A percentile compares a stretch with the other conserved stretches of the same genome.
Evolutionary conservation across 1,140 invertebrate genomes (phyloP).

Genomic region (Trichoplusia ni): DNA sequence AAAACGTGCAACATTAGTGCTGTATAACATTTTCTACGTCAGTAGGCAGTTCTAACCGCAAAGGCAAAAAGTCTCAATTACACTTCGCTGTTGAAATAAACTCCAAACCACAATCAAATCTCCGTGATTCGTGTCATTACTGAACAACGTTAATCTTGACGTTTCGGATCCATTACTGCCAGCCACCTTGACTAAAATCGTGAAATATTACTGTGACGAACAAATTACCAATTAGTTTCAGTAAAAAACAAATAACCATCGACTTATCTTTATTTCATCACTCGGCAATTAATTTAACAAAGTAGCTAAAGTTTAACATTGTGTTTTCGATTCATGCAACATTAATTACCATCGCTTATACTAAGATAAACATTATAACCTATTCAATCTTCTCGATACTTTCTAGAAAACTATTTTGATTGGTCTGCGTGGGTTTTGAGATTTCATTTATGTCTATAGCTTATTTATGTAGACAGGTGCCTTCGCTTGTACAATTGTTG

Average conservation of each 20-base stretch:
- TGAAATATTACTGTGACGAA: neutral
- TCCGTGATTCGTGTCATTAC: conserved; percentile 7
- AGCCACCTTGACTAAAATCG: conserved; percentile 1
- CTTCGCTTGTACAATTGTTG: conserved; percentile 16
- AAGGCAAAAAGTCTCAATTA: neutral
- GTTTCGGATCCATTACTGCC: too few species aligned
- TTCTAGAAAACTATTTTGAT: too few species aligned
- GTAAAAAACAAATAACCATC: neutral
- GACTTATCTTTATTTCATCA: neutral
- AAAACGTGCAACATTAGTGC: neutral
- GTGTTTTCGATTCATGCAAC: too few species aligned
- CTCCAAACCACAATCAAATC: conserved; percentile 9
- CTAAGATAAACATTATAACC: too few species aligned
- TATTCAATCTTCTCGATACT: too few species aligned
- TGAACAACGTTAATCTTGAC: conserved; percentile 4
- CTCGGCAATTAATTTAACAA: too few species aligned
- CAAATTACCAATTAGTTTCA: neutral
- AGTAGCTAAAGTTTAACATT: too few species aligned
- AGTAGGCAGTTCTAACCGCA: conserved; percentile 13
- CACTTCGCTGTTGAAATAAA: conserved; percentile 7
- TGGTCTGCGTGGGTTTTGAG: too few species aligned
- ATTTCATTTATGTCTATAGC: neutral
- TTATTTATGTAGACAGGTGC: neutral
- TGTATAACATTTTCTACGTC: conserved; percentile 1
- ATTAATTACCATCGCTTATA: too few species aligned